Evolutionary conservation across 2,888 invertebrate genomes (phyloP).

Genomic region (Gisinianus flammeolus): DNA sequence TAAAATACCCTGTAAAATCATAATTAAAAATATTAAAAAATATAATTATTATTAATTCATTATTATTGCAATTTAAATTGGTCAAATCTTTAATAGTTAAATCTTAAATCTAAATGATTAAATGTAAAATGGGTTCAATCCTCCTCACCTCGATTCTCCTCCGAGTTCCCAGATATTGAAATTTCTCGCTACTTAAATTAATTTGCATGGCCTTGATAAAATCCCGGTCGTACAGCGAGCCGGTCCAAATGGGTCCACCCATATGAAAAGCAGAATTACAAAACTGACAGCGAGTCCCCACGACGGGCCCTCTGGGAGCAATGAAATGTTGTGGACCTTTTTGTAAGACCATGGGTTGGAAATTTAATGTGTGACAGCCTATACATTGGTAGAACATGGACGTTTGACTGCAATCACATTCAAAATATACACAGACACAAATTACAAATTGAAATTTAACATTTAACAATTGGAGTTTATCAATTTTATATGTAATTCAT

Average conservation of each 20-base stretch:
- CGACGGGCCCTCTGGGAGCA: constrained; percentile 74
- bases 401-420: constrained; percentile 70
- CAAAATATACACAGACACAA: constrained; percentile 1
- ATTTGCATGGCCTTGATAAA: constrained; percentile 76
- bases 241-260: constrained; percentile 95
- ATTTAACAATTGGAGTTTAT: no score
- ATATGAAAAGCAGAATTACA: constrained; percentile 75
- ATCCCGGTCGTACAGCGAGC: constrained; percentile 76
- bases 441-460: no score
- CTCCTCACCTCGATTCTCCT: constrained; percentile 69
- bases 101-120: no score
- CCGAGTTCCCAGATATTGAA: constrained; percentile 70
- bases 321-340: constrained; percentile 68
- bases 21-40: not conserved
- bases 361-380: constrained; percentile 81
- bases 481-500: no score
- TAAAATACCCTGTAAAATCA: constrained; percentile 70
- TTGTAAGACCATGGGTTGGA: constrained; percentile 76
- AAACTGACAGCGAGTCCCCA: constrained; percentile 72
- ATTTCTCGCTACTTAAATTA: constrained; percentile 59
- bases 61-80: no score
- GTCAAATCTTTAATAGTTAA: no score
- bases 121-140: not conserved
- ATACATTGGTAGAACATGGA: constrained; percentile 88
- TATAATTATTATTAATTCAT: not conserved